Percentiles rank a stretch among this genome's conserved stretches.
Evolutionary conservation across 2,113 vertebrate species (phyloP).

Genomic region (Mobula hypostoma): DNA sequence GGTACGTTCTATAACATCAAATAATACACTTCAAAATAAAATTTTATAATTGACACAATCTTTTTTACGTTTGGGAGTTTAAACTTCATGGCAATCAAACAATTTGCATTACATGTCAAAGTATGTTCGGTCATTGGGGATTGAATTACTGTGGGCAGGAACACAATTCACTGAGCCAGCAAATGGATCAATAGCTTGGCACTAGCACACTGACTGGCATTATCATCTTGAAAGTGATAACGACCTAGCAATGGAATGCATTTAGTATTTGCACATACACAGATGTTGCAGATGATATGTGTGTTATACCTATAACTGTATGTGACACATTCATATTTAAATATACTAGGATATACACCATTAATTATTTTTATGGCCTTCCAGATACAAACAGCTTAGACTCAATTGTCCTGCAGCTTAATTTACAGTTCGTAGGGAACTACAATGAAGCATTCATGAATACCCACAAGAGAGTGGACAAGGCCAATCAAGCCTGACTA

Average conservation of each 20-base stretch:
- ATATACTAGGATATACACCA: constrained; percentile 42
- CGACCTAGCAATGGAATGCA: constrained; percentile 38
- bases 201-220: constrained; percentile 24
- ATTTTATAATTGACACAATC: background rate
- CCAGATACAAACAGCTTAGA: background rate
- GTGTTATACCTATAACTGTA: constrained; percentile 50
- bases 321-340: constrained; percentile 55
- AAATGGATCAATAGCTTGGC: background rate
- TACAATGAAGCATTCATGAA: constrained; percentile 21
- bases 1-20: background rate
- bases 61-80: background rate
- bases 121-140: background rate
- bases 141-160: background rate
- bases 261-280: constrained; percentile 45
- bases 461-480: background rate
- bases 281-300: constrained; percentile 53
- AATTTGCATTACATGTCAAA: background rate
- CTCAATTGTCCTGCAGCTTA: constrained; percentile 5
- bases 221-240: constrained; percentile 32
- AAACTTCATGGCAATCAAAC: background rate
- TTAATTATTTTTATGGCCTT: background rate
- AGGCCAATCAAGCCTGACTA: background rate
- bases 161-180: background rate
- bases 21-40: background rate
- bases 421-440: background rate